Percentiles rank a stretch among this genome's conserved stretches.
Evolutionary conservation across 2,113 vertebrate species (phyloP).

Genomic region (Phalacrocorax carbo): DNA sequence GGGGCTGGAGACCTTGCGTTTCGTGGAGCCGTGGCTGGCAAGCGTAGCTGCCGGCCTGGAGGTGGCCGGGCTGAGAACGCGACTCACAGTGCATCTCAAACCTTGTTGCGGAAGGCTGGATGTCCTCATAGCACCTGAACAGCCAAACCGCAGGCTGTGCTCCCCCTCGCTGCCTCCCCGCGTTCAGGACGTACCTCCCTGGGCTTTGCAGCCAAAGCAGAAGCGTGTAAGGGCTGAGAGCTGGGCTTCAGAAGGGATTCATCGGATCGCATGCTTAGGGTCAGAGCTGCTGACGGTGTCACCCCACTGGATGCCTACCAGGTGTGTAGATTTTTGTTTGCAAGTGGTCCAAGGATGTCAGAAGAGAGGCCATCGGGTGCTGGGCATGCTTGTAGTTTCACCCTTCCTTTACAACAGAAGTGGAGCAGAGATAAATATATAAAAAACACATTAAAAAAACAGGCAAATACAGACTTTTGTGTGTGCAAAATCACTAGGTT

Average conservation of each 20-base stretch:
- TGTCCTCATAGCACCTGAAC: accelerated
- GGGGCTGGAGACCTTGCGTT: background rate
- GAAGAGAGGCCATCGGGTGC: background rate
- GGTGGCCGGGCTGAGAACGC: background rate
- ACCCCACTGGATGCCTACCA: background rate
- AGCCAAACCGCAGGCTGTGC: too few species aligned
- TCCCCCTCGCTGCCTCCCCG: background rate
- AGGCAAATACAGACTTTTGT: background rate
- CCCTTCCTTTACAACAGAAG: background rate
- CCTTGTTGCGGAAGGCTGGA: background rate
- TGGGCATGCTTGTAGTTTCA: background rate
- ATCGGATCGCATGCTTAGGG: too few species aligned
- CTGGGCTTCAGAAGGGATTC: background rate
- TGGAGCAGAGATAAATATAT: background rate
- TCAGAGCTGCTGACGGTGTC: background rate
- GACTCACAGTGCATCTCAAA: background rate
- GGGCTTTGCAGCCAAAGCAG: background rate
- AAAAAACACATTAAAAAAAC: too few species aligned
- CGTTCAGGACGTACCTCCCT: accelerated
- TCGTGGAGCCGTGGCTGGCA: too few species aligned
- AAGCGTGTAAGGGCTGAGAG: too few species aligned
- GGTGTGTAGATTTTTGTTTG: background rate
- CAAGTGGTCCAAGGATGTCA: background rate
- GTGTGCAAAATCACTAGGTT: background rate
- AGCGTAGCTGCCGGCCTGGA: accelerated